Evolutionary conservation across 2,797 vertebrate species (phyloP).

Genomic region (Darevskia mixta): DNA sequence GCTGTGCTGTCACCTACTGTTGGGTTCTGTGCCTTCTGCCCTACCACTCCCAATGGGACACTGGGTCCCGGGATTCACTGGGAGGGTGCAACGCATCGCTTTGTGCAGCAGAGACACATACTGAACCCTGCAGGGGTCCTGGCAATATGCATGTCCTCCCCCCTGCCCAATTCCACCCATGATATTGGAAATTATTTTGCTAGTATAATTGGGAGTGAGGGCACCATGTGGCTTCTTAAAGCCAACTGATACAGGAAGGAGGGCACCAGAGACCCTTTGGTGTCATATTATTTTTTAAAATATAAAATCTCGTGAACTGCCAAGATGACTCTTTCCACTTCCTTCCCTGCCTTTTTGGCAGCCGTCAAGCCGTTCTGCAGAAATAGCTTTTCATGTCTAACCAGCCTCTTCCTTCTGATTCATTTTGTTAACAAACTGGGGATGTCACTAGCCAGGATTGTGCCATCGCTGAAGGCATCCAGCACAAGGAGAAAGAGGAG

Average conservation of each 20-base stretch:
- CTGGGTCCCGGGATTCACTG: background rate
- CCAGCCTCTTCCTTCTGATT: conserved; percentile 72
- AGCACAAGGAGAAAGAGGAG: conserved; percentile 63
- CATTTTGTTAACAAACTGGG: conserved; percentile 71
- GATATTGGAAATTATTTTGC: background rate
- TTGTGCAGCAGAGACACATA: background rate
- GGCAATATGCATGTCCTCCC: background rate
- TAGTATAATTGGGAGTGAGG: background rate
- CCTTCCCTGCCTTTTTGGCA: conserved; percentile 50
- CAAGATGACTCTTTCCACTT: conserved; percentile 40
- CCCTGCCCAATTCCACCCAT: too few relatives aligned
- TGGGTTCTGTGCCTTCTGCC: too few relatives aligned
- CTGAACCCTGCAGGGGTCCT: background rate
- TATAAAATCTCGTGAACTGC: conserved; percentile 21
- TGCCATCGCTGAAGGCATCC: conserved; percentile 64
- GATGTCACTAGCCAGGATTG: conserved; percentile 68
- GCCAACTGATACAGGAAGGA: background rate
- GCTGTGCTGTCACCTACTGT: too few relatives aligned
- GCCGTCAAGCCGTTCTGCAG: conserved; percentile 69
- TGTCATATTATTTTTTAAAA: background rate
- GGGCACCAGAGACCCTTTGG: conserved; percentile 20
- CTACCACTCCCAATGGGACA: background rate
- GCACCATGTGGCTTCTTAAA: background rate
- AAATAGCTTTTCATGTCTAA: conserved; percentile 71
- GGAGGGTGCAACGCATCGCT: background rate